Conservation (phyloP, 1,140 invertebrate genomes). For the Callitettix versicolor region DNA sequence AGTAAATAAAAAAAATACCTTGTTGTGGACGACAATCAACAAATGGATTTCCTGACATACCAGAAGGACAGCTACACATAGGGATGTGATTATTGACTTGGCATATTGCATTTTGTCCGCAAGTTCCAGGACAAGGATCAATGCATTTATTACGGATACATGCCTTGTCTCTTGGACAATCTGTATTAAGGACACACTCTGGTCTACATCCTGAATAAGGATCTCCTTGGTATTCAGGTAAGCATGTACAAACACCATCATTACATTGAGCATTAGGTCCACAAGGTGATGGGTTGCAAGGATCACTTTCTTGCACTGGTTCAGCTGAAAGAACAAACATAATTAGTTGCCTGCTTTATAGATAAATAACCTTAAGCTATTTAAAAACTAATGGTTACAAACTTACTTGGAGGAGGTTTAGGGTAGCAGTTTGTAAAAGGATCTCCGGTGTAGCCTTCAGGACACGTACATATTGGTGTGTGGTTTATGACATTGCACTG, state of each 20-base stretch:
- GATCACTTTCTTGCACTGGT: slow-evolving; percentile 36
- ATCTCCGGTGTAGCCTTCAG: too few species aligned
- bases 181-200: slow-evolving; percentile 58
- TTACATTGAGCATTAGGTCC: slow-evolving; percentile 51
- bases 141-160: slow-evolving; percentile 63
- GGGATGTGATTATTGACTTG: slow-evolving; percentile 33
- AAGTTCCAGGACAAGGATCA: slow-evolving; percentile 45
- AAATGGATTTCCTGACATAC: slow-evolving; percentile 37
- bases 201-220: slow-evolving; percentile 60
- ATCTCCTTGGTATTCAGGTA: slow-evolving; percentile 57
- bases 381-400: slow-evolving; percentile 2
- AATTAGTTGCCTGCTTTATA: slow-evolving; percentile 24
- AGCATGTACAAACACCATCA: slow-evolving; percentile 54
- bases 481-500: too few species aligned
- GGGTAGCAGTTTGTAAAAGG: too few species aligned
- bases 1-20: slow-evolving; percentile 36
- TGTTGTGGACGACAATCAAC: slow-evolving; percentile 19
- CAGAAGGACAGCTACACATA: slow-evolving; percentile 35
- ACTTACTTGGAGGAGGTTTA: too few species aligned
- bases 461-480: too few species aligned
- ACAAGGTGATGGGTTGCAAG: slow-evolving; percentile 49
- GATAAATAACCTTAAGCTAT: too few species aligned
- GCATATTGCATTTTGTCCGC: slow-evolving; percentile 33
- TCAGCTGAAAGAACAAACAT: slow-evolving; percentile 35
- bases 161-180: slow-evolving; percentile 55